Percentiles rank a stretch among this genome's conserved stretches.
Conservation (phyloP, 2,888 invertebrate species). For the Sinodicranocentrus sp. region DNA sequence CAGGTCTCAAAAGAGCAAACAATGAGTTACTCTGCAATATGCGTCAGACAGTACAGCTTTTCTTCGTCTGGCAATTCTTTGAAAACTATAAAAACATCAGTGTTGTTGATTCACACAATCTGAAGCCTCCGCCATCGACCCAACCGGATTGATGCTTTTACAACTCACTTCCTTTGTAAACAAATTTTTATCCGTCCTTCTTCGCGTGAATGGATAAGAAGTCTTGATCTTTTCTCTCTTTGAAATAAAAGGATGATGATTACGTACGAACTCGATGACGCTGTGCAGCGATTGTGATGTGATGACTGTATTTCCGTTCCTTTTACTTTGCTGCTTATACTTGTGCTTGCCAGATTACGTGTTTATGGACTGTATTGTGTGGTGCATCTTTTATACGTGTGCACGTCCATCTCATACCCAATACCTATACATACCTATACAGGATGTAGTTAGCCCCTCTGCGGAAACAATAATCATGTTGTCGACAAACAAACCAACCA, state of each 20-base stretch:
- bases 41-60: too few species aligned
- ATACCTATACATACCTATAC: too few species aligned
- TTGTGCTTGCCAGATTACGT: not conserved
- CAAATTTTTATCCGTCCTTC: constrained; percentile 12
- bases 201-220: not conserved
- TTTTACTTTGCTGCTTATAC: not conserved
- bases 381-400: too few species aligned
- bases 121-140: not conserved
- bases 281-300: not conserved
- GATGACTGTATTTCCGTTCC: constrained; percentile 35
- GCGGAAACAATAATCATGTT: constrained; percentile 2
- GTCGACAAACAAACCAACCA: constrained; percentile 3
- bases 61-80: not conserved
- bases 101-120: not conserved
- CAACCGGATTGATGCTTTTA: constrained; percentile 40
- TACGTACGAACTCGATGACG: not conserved
- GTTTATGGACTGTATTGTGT: not conserved
- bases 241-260: constrained; percentile 20
- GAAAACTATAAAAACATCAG: constrained; percentile 11
- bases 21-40: too few species aligned
- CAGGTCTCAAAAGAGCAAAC: not conserved
- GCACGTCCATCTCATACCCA: too few species aligned
- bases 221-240: constrained; percentile 1
- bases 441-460: constrained; percentile 10
- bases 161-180: constrained; percentile 61